A percentile compares a stretch with the other conserved stretches of the same genome.
These are phyloP conservation scores for Paraplagusia blochii DNA, from an alignment of 2,113 vertebrate species.

Conservation along the genomic window DNA sequence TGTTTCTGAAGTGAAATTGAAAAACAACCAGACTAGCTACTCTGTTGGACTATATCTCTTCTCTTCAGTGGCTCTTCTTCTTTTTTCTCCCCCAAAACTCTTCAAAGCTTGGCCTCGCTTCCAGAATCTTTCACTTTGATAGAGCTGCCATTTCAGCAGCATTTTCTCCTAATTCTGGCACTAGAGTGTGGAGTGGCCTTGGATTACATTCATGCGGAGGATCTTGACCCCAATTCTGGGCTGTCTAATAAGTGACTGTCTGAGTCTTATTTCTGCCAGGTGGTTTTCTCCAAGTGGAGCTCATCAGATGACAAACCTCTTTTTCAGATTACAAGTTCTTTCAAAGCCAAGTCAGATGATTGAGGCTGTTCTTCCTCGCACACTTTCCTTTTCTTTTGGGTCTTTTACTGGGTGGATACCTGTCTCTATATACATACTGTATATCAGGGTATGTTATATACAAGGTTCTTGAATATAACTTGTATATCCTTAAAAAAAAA, in stretches of 20 bases:
- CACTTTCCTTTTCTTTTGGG: neutral
- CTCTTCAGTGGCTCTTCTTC: too few relatives aligned
- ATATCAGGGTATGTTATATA: too few relatives aligned
- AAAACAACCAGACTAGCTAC: too few relatives aligned
- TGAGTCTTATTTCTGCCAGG: conserved; percentile 49
- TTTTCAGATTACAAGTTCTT: conserved; percentile 37
- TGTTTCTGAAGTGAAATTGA: too few relatives aligned
- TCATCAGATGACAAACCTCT: conserved; percentile 26
- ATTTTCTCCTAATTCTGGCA: neutral
- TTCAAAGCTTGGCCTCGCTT: conserved; percentile 3
- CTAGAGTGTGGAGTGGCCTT: conserved; percentile 26
- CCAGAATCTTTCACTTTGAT: conserved; percentile 43
- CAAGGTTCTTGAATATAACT: too few relatives aligned
- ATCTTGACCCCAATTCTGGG: conserved; percentile 57
- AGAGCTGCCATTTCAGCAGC: conserved; percentile 32
- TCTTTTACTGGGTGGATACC: neutral
- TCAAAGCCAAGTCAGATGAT: conserved; percentile 35
- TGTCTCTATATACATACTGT: neutral
- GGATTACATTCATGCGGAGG: conserved; percentile 43
- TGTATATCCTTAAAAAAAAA: too few relatives aligned
- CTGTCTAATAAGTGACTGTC: conserved; percentile 53
- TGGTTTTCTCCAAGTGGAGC: conserved; percentile 22
- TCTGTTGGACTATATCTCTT: too few relatives aligned
- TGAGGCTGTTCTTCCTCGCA: conserved; percentile 5
- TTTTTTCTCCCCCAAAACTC: neutral